Evolutionary conservation across 2,113 vertebrate species (phyloP).

Genomic region (Oryzias woworae): DNA sequence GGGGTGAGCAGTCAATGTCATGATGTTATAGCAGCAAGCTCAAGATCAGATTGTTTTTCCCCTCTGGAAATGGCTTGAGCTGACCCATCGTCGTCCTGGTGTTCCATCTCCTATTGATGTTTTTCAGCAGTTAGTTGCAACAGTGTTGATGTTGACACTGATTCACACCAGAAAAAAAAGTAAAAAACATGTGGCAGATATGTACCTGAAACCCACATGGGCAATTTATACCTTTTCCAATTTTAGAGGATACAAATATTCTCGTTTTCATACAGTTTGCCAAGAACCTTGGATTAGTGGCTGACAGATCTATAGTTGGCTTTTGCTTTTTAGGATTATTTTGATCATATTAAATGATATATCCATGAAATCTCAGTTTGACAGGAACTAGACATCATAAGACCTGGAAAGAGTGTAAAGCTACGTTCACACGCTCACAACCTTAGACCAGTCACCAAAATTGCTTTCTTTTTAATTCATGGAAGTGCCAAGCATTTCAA

Average conservation of each 20-base stretch:
- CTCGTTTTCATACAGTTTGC: slow-evolving; percentile 17
- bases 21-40: slow-evolving; percentile 40
- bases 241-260: slow-evolving; percentile 36
- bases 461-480: too few relatives aligned
- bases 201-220: slow-evolving; percentile 19
- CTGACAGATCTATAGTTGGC: slow-evolving; percentile 47
- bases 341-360: slow-evolving; percentile 61
- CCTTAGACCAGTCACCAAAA: too few relatives aligned
- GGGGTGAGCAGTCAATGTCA: slow-evolving; percentile 60
- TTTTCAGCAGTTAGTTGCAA: slow-evolving; percentile 33
- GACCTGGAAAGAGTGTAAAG: slow-evolving; percentile 50
- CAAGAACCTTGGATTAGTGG: slow-evolving; percentile 24
- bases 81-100: slow-evolving; percentile 43
- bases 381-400: slow-evolving; percentile 48
- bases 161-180: background rate
- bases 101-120: slow-evolving; percentile 25
- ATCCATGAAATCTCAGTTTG: slow-evolving; percentile 76
- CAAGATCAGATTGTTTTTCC: slow-evolving; percentile 26
- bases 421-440: background rate
- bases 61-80: slow-evolving; percentile 25
- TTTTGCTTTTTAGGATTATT: slow-evolving; percentile 54
- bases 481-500: too few relatives aligned
- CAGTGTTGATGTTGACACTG: slow-evolving; percentile 24
- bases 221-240: slow-evolving; percentile 11
- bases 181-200: background rate